phyloP scores from a whole-genome alignment of 2,888 invertebrate species.

The Drosophila nigricruria region DNA sequence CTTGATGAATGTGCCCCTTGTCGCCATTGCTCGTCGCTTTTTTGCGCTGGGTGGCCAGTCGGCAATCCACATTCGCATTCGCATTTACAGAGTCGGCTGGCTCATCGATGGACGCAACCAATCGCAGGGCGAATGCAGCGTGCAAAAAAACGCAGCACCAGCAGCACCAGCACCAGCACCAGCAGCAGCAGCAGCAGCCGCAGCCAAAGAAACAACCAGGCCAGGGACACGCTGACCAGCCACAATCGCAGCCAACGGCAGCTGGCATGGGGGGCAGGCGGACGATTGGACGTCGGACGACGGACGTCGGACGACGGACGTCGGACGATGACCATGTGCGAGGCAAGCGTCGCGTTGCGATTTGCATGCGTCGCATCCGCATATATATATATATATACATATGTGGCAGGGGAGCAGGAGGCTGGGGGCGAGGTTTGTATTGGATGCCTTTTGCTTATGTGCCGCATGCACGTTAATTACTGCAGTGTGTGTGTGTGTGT shows the following conservation, averaged over 20 bases:
- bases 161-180: slow-evolving; percentile 43
- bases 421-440: background rate
- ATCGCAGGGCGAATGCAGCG: slow-evolving; percentile 75
- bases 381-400: slow-evolving; percentile 21
- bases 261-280: background rate
- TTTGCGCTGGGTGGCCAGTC: slow-evolving; percentile 39
- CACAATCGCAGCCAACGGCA: slow-evolving; percentile 42
- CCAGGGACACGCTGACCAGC: slow-evolving; percentile 69
- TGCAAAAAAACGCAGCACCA: slow-evolving; percentile 75
- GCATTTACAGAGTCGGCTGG: slow-evolving; percentile 22
- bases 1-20: slow-evolving; percentile 54
- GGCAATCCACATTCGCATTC: slow-evolving; percentile 9
- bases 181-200: slow-evolving; percentile 34
- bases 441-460: slow-evolving; percentile 59
- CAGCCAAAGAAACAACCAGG: slow-evolving; percentile 40
- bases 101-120: slow-evolving; percentile 76
- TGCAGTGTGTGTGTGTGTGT: slow-evolving; percentile 42
- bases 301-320: slow-evolving; percentile 36
- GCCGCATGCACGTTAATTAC: slow-evolving; percentile 80
- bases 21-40: slow-evolving; percentile 16
- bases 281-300: slow-evolving; percentile 31
- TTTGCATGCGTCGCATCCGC: slow-evolving; percentile 71
- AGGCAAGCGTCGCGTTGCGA: slow-evolving; percentile 54
- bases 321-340: slow-evolving; percentile 58
- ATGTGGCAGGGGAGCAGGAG: background rate